Percentiles rank a stretch among this genome's conserved stretches.
Conservation (phyloP, 2,888 invertebrate genomes). For the Listrodromus nycthemerus region DNA sequence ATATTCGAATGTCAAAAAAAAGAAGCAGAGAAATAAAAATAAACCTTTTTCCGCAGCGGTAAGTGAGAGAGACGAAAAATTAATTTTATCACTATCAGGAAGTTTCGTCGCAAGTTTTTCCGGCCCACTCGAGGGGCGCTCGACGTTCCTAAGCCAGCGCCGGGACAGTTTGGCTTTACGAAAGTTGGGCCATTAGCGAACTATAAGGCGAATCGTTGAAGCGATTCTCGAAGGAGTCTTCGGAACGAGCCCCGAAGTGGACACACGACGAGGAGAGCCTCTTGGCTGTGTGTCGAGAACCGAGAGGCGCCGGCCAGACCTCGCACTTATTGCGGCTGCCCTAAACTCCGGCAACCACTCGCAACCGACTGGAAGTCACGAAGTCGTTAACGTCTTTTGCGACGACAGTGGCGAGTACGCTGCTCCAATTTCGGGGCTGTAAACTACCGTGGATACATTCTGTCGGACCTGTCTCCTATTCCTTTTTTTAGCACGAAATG, state of each 20-base stretch:
- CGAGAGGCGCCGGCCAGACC: slow-evolving; percentile 24
- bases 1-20: background rate
- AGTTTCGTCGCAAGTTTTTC: slow-evolving; percentile 3
- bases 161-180: slow-evolving; percentile 64
- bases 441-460: background rate
- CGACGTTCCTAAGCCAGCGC: background rate
- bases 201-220: slow-evolving; percentile 73
- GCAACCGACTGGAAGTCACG: slow-evolving; percentile 46
- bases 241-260: slow-evolving; percentile 23
- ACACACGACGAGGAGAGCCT: slow-evolving; percentile 30
- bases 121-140: background rate
- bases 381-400: slow-evolving; percentile 47
- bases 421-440: slow-evolving; percentile 27
- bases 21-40: background rate
- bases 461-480: background rate
- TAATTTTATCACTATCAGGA: slow-evolving; percentile 17
- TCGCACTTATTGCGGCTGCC: slow-evolving; percentile 34
- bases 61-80: slow-evolving; percentile 1
- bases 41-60: background rate
- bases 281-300: slow-evolving; percentile 1
- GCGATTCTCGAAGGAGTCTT: slow-evolving; percentile 68
- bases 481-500: background rate
- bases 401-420: background rate
- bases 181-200: slow-evolving; percentile 74
- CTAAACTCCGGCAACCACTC: slow-evolving; percentile 35